phyloP scores from a whole-genome alignment of 2,888 invertebrate genomes.

The Platycheirus rosarum region DNA sequence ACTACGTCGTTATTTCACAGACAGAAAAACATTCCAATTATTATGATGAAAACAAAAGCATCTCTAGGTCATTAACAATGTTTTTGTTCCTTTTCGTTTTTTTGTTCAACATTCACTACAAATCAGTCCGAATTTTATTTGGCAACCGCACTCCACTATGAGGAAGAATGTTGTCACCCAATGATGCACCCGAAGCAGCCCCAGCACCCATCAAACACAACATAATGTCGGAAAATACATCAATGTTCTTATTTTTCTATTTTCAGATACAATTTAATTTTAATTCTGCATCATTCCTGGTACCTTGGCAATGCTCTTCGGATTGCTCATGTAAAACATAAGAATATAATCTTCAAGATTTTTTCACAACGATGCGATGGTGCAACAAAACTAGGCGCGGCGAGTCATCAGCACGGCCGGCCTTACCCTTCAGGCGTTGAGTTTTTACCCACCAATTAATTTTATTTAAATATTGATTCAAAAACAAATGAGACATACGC shows the following conservation, averaged over 20 bases:
- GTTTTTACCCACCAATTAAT: slow-evolving; percentile 57
- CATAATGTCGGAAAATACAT: slow-evolving; percentile 23
- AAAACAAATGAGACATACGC: slow-evolving; percentile 2
- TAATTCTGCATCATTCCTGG: slow-evolving; percentile 57
- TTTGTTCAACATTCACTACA: slow-evolving; percentile 12
- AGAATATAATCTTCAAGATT: too few species aligned
- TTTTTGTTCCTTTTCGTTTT: not conserved
- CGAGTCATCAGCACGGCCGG: slow-evolving; percentile 52
- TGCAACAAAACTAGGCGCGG: not conserved
- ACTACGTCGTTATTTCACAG: not conserved
- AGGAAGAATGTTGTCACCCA: slow-evolving; percentile 54
- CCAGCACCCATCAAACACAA: too few species aligned
- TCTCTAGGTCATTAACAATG: slow-evolving; percentile 44
- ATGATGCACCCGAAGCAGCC: slow-evolving; percentile 25
- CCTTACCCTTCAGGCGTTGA: slow-evolving; percentile 65
- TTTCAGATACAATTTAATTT: slow-evolving; percentile 58
- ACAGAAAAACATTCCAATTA: not conserved
- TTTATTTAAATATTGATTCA: slow-evolving; percentile 56
- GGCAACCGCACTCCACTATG: slow-evolving; percentile 44
- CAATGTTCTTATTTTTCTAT: slow-evolving; percentile 35
- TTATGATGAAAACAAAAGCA: slow-evolving; percentile 57
- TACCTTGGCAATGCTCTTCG: slow-evolving; percentile 71
- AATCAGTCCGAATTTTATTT: slow-evolving; percentile 19
- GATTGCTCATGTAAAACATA: slow-evolving; percentile 25
- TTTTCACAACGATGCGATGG: not conserved